These are phyloP conservation scores for Trichogramma pretiosum DNA, from an alignment of 1,140 invertebrate genomes.

Conservation along the genomic window DNA sequence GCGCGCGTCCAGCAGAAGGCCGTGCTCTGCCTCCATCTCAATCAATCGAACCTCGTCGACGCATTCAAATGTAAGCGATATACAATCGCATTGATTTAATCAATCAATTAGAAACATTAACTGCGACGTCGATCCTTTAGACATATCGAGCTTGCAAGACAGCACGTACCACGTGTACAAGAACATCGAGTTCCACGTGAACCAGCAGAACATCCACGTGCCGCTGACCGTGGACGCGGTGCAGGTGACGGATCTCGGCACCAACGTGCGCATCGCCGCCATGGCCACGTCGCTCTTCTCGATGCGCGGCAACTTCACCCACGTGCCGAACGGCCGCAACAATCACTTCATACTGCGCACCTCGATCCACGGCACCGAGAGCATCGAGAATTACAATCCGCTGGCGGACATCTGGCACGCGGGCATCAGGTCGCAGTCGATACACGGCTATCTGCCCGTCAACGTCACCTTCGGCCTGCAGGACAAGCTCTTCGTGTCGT, in stretches of 20 bases:
- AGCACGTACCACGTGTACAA: constrained; percentile 36
- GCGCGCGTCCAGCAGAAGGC: constrained; percentile 51
- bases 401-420: constrained; percentile 50
- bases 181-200: constrained; percentile 46
- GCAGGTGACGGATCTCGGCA: constrained; percentile 49
- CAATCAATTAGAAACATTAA: constrained; percentile 29
- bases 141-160: constrained; percentile 34
- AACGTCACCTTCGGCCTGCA: constrained; percentile 40
- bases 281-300: constrained; percentile 47
- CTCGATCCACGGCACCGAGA: constrained; percentile 49
- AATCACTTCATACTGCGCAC: constrained; percentile 52
- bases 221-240: constrained; percentile 43
- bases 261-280: constrained; percentile 43
- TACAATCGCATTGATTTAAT: constrained; percentile 24
- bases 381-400: constrained; percentile 50
- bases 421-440: constrained; percentile 49
- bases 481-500: constrained; percentile 36
- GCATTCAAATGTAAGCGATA: constrained; percentile 36
- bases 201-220: constrained; percentile 46
- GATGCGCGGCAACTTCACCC: constrained; percentile 49
- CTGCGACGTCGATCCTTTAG: constrained; percentile 36
- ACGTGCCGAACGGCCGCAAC: constrained; percentile 40
- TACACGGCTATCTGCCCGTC: constrained; percentile 51
- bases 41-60: constrained; percentile 47
- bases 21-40: constrained; percentile 50